Percentiles rank a stretch among this genome's conserved stretches.
phyloP scores from a whole-genome alignment of 2,113 vertebrate species.

The Pteruthius melanotis region DNA sequence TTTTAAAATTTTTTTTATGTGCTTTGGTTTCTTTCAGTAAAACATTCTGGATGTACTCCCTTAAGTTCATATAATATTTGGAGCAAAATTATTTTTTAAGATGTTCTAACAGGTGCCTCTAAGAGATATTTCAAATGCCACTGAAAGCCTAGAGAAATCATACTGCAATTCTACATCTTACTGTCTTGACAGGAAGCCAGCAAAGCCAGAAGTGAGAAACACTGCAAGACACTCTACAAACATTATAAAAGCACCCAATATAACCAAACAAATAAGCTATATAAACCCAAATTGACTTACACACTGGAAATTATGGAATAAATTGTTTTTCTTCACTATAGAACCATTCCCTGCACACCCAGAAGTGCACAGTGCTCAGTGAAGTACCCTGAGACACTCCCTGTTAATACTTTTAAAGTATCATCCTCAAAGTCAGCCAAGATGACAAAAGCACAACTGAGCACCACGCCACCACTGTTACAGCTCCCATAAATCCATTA shows the following conservation, averaged over 20 bases:
- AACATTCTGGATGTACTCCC: neutral
- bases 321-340: neutral
- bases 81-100: neutral
- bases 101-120: neutral
- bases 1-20: neutral
- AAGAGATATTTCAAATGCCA: neutral
- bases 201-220: slow-evolving; percentile 30
- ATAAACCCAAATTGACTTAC: neutral
- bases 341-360: neutral
- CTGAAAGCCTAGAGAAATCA: neutral
- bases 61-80: neutral
- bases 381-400: neutral
- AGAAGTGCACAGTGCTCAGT: neutral
- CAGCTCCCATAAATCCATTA: neutral
- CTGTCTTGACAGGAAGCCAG: slow-evolving; percentile 5
- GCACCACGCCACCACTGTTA: neutral
- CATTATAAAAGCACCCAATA: neutral
- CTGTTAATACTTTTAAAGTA: neutral
- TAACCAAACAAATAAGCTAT: neutral
- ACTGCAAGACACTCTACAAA: neutral
- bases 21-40: neutral
- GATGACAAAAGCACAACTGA: neutral
- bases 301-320: neutral
- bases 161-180: neutral
- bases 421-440: neutral